phyloP scores from a whole-genome alignment of 2,888 invertebrate species.

The Conomelus anceps region DNA sequence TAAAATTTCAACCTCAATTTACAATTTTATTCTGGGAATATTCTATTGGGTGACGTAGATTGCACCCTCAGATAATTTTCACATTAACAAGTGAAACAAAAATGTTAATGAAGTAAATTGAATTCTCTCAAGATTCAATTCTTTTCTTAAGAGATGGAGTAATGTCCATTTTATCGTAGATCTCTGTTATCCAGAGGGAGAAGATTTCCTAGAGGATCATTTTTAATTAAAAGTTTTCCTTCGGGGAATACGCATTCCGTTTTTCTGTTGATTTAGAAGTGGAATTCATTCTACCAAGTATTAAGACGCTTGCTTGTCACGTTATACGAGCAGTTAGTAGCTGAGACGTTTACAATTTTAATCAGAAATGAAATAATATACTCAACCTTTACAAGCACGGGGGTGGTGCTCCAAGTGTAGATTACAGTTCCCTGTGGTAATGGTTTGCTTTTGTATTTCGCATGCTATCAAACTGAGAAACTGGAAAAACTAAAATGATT shows the following conservation, averaged over 20 bases:
- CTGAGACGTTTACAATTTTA: neutral
- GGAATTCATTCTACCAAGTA: neutral
- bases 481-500: neutral
- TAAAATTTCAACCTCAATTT: neutral
- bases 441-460: neutral
- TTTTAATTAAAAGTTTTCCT: neutral
- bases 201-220: neutral
- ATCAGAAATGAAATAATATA: neutral
- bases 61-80: neutral
- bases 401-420: neutral
- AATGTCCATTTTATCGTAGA: neutral
- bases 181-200: neutral
- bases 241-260: neutral
- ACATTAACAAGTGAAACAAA: neutral
- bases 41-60: neutral
- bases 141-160: too few species aligned
- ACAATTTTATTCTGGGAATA: neutral
- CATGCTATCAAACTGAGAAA: neutral
- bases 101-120: neutral
- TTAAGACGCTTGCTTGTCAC: neutral
- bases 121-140: neutral
- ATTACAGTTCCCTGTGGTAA: neutral
- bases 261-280: neutral
- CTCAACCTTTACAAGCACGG: neutral
- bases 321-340: neutral